Conservation (phyloP, 1,140 invertebrate genomes). For the Drosophila persimilis region DNA sequence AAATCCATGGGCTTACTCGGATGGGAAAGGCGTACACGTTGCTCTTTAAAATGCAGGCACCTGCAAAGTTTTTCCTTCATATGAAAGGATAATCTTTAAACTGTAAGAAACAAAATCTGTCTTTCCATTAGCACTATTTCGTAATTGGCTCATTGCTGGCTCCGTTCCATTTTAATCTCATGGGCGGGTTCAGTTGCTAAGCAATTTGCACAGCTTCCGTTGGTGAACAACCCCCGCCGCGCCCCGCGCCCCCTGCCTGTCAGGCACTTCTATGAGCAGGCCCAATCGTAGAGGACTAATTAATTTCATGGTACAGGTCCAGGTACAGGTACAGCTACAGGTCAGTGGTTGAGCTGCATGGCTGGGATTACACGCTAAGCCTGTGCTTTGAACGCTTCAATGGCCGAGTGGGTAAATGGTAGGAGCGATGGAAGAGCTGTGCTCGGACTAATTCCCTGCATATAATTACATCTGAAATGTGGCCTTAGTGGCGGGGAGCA, state of each 20-base stretch:
- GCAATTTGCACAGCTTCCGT: conserved; percentile 1
- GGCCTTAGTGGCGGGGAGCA: conserved; percentile 31
- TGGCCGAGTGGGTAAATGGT: conserved; percentile 22
- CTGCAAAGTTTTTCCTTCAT: too few relatives aligned
- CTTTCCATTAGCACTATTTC: too few relatives aligned
- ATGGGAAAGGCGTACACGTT: too few relatives aligned
- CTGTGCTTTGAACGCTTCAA: conserved; percentile 4
- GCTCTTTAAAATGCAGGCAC: too few relatives aligned
- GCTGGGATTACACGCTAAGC: conserved; percentile 42
- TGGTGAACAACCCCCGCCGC: background rate
- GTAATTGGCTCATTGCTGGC: too few relatives aligned
- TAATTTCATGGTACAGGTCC: conserved; percentile 25
- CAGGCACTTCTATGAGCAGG: background rate
- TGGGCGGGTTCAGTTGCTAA: too few relatives aligned
- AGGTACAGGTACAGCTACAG: conserved; percentile 1
- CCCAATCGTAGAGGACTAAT: conserved; percentile 21
- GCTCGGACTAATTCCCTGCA: conserved; percentile 45
- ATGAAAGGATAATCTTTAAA: too few relatives aligned
- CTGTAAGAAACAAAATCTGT: too few relatives aligned
- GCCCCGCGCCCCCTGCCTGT: too few relatives aligned
- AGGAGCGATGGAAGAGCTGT: conserved; percentile 10
- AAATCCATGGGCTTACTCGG: too few relatives aligned
- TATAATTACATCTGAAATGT: conserved; percentile 36
- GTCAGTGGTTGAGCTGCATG: conserved; percentile 40
- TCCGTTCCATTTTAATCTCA: too few relatives aligned